Conservation (phyloP, 1,140 invertebrate species). For the Teleogryllus occipitalis region DNA sequence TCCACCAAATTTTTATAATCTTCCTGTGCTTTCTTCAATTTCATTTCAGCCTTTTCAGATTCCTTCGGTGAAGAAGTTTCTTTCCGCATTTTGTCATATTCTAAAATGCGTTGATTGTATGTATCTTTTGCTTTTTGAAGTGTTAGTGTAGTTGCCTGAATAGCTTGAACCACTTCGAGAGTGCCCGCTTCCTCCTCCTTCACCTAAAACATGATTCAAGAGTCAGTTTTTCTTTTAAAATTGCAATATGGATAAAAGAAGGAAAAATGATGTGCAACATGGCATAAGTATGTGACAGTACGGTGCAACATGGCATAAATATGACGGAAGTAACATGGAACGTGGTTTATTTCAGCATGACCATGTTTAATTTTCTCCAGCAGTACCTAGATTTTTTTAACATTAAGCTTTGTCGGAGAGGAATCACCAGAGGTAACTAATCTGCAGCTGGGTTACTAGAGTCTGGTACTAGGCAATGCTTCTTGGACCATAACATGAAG, state of each 20-base stretch:
- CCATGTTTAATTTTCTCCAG: no score
- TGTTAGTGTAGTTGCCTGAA: slow-evolving; percentile 77
- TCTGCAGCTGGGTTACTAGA: no score
- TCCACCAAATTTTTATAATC: slow-evolving; percentile 83
- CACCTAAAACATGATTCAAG: slow-evolving; percentile 45
- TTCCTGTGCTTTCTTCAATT: slow-evolving; percentile 87
- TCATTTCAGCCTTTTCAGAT: slow-evolving; percentile 84
- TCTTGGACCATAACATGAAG: no score
- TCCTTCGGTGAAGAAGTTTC: slow-evolving; percentile 86
- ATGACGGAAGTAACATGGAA: no score
- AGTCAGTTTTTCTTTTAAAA: neutral
- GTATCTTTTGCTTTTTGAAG: slow-evolving; percentile 85
- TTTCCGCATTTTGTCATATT: slow-evolving; percentile 80
- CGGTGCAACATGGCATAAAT: neutral
- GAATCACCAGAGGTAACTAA: no score
- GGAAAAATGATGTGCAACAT: neutral
- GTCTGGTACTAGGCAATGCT: no score
- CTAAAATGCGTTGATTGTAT: slow-evolving; percentile 71
- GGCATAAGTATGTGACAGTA: slow-evolving; percentile 9
- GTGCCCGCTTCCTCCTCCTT: slow-evolving; percentile 91
- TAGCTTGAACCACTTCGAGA: slow-evolving; percentile 76
- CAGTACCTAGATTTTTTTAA: no score
- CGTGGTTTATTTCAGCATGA: no score
- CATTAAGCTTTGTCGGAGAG: no score
- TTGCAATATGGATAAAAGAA: neutral